Evolutionary conservation across 1,140 invertebrate genomes (phyloP), one percentile per base, ranked within the genome.

Genomic region (Amphibalanus amphitrite): DNA sequence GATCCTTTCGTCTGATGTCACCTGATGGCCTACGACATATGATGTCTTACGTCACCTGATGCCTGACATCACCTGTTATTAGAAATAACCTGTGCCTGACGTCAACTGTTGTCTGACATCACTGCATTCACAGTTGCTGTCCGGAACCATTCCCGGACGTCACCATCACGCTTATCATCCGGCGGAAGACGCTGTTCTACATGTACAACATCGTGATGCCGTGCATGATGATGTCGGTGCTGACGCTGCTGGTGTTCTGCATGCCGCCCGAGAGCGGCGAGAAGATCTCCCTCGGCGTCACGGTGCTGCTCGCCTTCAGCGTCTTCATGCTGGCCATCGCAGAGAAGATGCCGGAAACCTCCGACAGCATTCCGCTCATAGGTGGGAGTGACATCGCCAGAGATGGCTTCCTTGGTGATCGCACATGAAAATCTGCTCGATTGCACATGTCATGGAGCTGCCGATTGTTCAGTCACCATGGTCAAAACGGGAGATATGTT

Each of bases 261-360:
- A 77, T 86, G 29, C 84, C 84, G 28, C 84, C 85, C 0, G 84
- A 86, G 73, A 82, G 81, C 15, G 84, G 85, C 0, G 84, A 86
- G 76, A 86, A 86, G 76, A 83, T 86, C 29, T 81, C 84, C 4
- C 80, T 86, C 4, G 84, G 85, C 40, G 78, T 86, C 69, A 85
- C 85, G 13, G 83, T 86, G 23, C 78, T 86, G 6, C 77, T 86
- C 15, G 83, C 85, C 0, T 84, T 86, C 74, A 83, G 82, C 69
- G 84, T 86, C 59, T 85, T 86, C 76, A 84, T 85, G 83, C 76
- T 86, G 69, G 80, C 82, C 59, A 83, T 86, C 30, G 83, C 83
- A 13, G 84, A 86, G 76, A 85, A 83, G 73, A 81, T 85, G 76
- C 85, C 85, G 20, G 82, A 84, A 75, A 86, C 84, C 6, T 85